Evolutionary conservation across 2,113 vertebrate species (phyloP).

Genomic region (Leptosomus discolor): DNA sequence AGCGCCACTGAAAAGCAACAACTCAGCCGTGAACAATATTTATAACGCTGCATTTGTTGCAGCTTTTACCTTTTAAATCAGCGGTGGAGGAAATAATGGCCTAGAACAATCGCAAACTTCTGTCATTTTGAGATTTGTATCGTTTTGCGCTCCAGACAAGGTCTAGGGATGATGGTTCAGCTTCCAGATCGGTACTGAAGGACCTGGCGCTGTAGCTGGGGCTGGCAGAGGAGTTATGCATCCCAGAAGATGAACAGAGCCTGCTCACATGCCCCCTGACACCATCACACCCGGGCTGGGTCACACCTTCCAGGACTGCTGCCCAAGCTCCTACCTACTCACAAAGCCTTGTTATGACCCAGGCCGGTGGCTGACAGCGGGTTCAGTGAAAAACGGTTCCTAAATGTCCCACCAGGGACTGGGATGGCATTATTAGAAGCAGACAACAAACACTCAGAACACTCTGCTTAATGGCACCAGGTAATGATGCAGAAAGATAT

Average conservation of each 20-base stretch:
- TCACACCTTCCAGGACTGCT: not conserved
- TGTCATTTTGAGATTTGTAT: not conserved
- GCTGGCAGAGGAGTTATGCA: not conserved
- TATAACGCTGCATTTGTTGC: accelerated
- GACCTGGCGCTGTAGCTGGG: not conserved
- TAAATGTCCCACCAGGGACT: not conserved
- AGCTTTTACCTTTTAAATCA: not conserved
- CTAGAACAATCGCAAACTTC: not conserved
- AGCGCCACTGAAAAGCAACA: not conserved
- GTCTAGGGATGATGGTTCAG: accelerated
- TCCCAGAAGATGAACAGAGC: not conserved
- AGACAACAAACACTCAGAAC: not conserved
- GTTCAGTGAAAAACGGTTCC: not conserved
- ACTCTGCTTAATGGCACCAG: conserved; percentile 8
- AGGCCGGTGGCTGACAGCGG: not conserved
- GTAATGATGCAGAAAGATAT: conserved; percentile 50
- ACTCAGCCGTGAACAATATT: not conserved
- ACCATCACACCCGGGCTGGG: not conserved
- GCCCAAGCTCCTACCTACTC: not conserved
- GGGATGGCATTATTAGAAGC: not conserved
- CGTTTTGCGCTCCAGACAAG: not conserved
- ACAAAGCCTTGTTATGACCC: not conserved
- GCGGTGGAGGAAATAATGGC: not conserved
- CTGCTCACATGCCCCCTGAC: not conserved
- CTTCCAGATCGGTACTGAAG: not conserved